These are phyloP conservation scores for Pelecanus crispus DNA, from an alignment of 2,113 vertebrate species.

Conservation along the genomic window DNA sequence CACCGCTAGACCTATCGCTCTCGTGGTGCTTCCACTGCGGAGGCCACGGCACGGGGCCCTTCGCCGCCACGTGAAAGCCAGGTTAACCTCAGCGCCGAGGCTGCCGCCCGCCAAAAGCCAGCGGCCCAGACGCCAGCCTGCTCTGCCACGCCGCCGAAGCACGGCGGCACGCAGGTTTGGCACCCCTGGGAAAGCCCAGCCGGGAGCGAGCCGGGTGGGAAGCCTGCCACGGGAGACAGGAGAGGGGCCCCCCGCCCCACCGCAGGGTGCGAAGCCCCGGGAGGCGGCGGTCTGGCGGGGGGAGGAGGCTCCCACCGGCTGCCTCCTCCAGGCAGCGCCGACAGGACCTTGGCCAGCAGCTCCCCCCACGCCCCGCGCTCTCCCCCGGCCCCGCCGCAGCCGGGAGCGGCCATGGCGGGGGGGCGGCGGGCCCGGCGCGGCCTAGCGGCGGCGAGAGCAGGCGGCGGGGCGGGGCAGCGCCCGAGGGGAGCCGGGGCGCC, in stretches of 20 bases:
- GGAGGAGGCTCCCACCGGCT: background rate
- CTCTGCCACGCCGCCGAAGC: background rate
- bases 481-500: background rate
- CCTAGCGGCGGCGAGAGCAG: background rate
- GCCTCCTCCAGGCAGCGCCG: background rate
- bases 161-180: accelerated
- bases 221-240: background rate
- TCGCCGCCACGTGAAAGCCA: background rate
- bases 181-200: background rate
- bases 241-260: background rate
- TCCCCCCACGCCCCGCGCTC: background rate
- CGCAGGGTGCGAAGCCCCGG: background rate
- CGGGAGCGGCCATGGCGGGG: background rate
- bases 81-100: accelerated
- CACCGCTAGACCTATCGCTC: background rate
- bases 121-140: background rate
- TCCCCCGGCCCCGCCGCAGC: background rate
- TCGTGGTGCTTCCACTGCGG: accelerated
- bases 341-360: constrained; percentile 23
- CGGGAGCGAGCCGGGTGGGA: background rate
- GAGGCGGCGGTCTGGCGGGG: no score
- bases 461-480: background rate
- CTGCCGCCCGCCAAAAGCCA: background rate
- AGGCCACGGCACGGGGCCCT: background rate
- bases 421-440: background rate